Evolutionary conservation across 2,888 invertebrate genomes (phyloP).

Genomic region (Gandaritis pyraliata): DNA sequence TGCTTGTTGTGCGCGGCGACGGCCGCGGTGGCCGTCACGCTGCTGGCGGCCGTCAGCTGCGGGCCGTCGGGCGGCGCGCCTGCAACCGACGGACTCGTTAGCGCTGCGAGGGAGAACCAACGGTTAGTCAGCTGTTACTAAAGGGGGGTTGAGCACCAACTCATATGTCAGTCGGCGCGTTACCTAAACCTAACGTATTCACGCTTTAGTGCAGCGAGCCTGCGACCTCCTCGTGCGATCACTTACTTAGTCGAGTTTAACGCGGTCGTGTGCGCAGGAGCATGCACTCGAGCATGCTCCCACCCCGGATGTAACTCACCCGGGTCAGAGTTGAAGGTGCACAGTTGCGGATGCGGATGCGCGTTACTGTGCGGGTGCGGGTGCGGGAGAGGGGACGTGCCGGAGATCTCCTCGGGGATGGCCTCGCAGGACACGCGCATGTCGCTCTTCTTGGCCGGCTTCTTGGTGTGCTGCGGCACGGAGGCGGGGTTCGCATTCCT

Average conservation of each 20-base stretch:
- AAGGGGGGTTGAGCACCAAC: no score
- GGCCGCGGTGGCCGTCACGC: constrained; percentile 54
- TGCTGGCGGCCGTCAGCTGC: constrained; percentile 46
- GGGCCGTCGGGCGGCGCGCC: constrained; percentile 44
- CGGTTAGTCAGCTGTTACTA: constrained; percentile 16
- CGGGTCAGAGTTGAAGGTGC: constrained; percentile 76
- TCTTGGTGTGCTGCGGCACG: constrained; percentile 69
- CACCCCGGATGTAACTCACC: no score
- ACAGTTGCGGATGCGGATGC: constrained; percentile 43
- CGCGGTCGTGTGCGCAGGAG: no score
- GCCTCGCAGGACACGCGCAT: constrained; percentile 95
- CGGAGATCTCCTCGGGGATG: constrained; percentile 94
- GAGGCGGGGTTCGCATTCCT: constrained; percentile 6
- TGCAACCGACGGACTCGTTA: not conserved
- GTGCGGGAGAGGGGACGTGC: constrained; percentile 87
- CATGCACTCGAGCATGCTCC: no score
- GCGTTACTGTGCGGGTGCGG: constrained; percentile 26
- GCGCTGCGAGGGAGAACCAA: constrained; percentile 34
- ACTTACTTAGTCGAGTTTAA: no score
- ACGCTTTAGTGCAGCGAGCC: no score
- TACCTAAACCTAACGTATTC: no score
- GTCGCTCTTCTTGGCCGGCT: constrained; percentile 89
- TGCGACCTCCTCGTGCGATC: no score
- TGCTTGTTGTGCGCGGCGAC: constrained; percentile 49
- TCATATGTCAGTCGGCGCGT: no score